phyloP scores from a whole-genome alignment of 2,888 invertebrate species.

The Pristionchus exspectatus region DNA sequence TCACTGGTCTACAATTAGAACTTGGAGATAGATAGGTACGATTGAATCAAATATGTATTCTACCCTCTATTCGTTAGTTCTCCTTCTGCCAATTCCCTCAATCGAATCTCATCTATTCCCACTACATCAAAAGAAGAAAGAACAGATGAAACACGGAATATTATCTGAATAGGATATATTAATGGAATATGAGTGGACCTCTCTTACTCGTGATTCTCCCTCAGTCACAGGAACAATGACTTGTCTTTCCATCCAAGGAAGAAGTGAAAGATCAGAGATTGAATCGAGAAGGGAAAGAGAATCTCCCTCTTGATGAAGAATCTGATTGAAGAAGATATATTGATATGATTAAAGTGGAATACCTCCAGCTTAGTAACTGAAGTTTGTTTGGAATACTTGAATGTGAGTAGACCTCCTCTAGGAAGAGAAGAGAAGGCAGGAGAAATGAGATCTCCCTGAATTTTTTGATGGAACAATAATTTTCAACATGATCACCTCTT shows the following conservation, averaged over 20 bases:
- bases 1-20: not conserved
- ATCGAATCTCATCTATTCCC: conserved; percentile 30
- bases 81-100: conserved; percentile 43
- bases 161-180: not conserved
- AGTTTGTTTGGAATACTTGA: conserved; percentile 36
- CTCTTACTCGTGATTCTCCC: conserved; percentile 7
- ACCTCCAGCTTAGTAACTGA: conserved; percentile 22
- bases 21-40: not conserved
- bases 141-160: conserved; percentile 16
- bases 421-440: not conserved
- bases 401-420: conserved; percentile 27
- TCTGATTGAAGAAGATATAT: not conserved
- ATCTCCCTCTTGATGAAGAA: not conserved
- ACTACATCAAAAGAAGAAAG: conserved; percentile 37
- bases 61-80: conserved; percentile 7
- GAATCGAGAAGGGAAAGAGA: not conserved
- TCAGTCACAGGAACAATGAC: not conserved
- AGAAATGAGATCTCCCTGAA: conserved; percentile 36
- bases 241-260: conserved; percentile 47
- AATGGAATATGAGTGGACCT: not conserved
- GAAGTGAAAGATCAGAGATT: not conserved
- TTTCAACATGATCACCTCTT: not conserved
- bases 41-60: no score
- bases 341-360: not conserved
- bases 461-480: not conserved